Evolutionary conservation across 2,113 vertebrate genomes (phyloP).

Genomic region (Electrona antarctica): DNA sequence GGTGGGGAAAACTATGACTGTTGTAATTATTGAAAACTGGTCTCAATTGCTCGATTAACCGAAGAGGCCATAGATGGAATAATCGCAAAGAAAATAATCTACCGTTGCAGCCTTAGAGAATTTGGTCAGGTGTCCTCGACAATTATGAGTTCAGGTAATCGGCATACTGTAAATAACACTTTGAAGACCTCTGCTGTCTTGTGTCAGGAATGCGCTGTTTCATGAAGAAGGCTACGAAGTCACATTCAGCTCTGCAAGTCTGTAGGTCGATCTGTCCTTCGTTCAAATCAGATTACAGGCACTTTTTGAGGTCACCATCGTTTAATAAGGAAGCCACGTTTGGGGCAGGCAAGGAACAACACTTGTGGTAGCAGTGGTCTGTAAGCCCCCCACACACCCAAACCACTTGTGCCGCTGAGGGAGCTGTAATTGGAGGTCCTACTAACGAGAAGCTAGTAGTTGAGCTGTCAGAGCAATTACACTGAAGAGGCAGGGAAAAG

Average conservation of each 20-base stretch:
- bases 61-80: no score
- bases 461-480: constrained; percentile 69
- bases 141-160: no score
- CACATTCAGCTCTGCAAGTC: not conserved
- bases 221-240: no score
- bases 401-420: not conserved
- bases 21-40: no score
- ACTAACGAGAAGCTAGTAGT: constrained; percentile 52
- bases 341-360: constrained; percentile 26
- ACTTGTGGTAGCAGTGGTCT: constrained; percentile 35
- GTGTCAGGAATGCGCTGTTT: no score
- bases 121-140: no score
- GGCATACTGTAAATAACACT: no score
- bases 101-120: no score
- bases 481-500: constrained; percentile 55
- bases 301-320: constrained; percentile 34
- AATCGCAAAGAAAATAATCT: no score
- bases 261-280: not conserved
- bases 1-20: no score
- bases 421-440: constrained; percentile 32
- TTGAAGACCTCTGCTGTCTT: no score
- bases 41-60: no score
- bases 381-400: not conserved
- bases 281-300: constrained; percentile 45
- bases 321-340: constrained; percentile 59